Conservation (phyloP, 2,113 vertebrate genomes). For the Chloroceryle aenea region DNA sequence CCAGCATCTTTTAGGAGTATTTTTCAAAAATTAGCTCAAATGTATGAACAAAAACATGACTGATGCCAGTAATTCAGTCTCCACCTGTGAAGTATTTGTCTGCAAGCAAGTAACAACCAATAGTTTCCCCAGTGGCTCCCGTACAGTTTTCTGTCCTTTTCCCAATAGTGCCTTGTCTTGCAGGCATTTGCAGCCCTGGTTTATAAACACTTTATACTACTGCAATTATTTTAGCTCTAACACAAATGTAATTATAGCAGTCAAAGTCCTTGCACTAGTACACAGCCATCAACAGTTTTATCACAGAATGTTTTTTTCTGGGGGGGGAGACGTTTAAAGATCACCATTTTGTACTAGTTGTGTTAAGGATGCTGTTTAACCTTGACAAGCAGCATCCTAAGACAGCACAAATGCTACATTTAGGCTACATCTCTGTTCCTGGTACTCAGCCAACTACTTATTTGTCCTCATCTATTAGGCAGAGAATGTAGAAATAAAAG, state of each 20-base stretch:
- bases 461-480: not conserved
- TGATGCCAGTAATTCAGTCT: not conserved
- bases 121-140: not conserved
- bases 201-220: not conserved
- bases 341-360: not conserved
- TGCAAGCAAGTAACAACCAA: not conserved
- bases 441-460: not conserved
- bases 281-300: not conserved
- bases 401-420: not conserved
- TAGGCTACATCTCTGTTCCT: not conserved
- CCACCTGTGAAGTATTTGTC: not conserved
- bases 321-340: no score
- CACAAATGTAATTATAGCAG: not conserved
- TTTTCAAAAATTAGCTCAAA: not conserved
- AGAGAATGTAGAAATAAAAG: not conserved
- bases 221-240: not conserved
- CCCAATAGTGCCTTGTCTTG: not conserved
- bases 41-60: not conserved
- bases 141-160: not conserved
- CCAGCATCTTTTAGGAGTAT: not conserved
- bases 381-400: not conserved
- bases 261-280: rapidly evolving
- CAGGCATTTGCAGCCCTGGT: not conserved
- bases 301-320: not conserved
- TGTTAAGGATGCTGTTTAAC: not conserved